phyloP scores from a whole-genome alignment of 2,113 vertebrate species.

The Gavia stellata region DNA sequence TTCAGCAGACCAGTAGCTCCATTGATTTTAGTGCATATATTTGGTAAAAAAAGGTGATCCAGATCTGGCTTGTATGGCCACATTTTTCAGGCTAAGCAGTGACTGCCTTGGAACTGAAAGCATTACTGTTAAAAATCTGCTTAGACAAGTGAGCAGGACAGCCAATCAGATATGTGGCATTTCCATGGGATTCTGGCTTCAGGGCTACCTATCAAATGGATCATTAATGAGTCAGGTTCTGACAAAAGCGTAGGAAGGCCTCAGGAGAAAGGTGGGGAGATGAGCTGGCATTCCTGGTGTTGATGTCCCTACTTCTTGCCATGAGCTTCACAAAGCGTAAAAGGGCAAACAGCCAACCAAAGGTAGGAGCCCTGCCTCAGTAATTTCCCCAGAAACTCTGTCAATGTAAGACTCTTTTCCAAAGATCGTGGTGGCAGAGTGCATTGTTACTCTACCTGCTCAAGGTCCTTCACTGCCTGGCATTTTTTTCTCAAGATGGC shows the following conservation, averaged over 20 bases:
- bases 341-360: not conserved
- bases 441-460: not conserved
- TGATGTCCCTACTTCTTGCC: not conserved
- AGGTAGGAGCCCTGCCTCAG: not conserved
- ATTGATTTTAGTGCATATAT: not conserved
- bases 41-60: not conserved
- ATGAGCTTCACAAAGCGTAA: not conserved
- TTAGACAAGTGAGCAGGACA: conserved; percentile 61
- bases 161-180: conserved; percentile 30
- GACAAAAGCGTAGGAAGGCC: conserved; percentile 61
- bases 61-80: not conserved
- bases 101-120: not conserved
- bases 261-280: conserved; percentile 13
- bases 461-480: not conserved
- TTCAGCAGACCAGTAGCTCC: not conserved
- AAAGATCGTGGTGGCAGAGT: not conserved
- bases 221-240: conserved; percentile 73
- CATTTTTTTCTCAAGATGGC: not conserved
- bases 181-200: conserved; percentile 67
- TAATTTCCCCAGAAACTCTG: not conserved
- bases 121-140: conserved; percentile 68
- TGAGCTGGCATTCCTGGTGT: not conserved
- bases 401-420: not conserved
- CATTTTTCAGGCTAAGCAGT: not conserved
- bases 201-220: conserved; percentile 63